A percentile compares a stretch with the other conserved stretches of the same genome.
Conservation (phyloP, 2,113 vertebrate genomes). For the Nyctibius bracteatus region DNA sequence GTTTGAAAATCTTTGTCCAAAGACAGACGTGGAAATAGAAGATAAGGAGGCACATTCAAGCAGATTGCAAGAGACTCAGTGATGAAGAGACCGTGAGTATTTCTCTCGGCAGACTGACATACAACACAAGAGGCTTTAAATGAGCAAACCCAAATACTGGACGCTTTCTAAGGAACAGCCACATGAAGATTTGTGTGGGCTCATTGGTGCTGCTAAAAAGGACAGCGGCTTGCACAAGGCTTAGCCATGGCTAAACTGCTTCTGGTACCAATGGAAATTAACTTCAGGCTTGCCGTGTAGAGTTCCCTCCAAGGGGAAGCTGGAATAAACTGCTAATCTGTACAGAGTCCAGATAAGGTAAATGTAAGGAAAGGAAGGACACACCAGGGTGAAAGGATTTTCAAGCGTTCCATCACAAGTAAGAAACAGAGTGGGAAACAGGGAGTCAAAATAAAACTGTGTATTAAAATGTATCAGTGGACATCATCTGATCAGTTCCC, state of each 20-base stretch:
- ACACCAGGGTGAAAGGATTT: neutral
- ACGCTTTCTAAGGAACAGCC: constrained; percentile 8
- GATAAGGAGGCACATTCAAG: neutral
- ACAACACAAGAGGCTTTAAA: neutral
- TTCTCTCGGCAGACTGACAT: neutral
- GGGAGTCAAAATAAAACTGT: neutral
- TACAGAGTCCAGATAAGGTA: neutral
- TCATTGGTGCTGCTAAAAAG: neutral
- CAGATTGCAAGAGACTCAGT: neutral
- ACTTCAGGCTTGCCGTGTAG: neutral
- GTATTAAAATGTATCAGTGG: neutral
- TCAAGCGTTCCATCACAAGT: neutral
- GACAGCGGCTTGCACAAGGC: neutral
- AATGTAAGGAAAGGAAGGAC: neutral
- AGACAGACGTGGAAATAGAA: neutral
- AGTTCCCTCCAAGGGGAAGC: neutral
- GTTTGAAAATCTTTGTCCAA: neutral
- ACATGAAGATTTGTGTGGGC: neutral
- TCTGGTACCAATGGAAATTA: neutral
- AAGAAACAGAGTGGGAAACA: neutral
- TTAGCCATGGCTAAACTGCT: neutral
- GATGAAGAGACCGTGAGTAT: neutral
- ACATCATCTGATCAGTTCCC: neutral
- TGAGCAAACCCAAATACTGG: neutral
- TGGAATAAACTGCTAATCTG: neutral